phyloP scores from a whole-genome alignment of 2,888 invertebrate species.

The Stenotaenia linearis region DNA sequence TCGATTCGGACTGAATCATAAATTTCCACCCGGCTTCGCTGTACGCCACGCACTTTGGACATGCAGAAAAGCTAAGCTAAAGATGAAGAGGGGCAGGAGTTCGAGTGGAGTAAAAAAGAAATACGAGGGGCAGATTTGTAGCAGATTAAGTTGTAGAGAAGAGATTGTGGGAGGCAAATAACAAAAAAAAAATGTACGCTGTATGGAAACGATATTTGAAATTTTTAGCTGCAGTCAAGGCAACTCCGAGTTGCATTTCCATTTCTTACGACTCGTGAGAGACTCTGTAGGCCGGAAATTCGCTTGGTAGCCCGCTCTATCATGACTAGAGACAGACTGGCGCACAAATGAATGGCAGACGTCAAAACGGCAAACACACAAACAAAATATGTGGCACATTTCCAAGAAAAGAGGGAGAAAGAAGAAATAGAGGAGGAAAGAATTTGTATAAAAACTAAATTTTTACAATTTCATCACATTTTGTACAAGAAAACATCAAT shows the following conservation, averaged over 20 bases:
- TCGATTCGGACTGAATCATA: conserved; percentile 14
- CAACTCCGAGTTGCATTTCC: not conserved
- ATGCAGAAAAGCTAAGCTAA: conserved; percentile 18
- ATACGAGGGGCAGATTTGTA: conserved; percentile 24
- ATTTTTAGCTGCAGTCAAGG: not conserved
- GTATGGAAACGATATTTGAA: conserved; percentile 19
- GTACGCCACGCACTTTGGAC: conserved; percentile 8
- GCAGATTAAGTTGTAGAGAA: not conserved
- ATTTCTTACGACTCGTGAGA: not conserved
- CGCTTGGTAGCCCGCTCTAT: conserved; percentile 16
- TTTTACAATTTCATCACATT: conserved; percentile 3
- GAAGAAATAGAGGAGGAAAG: not conserved
- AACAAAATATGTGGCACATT: conserved; percentile 8
- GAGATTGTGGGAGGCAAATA: not conserved
- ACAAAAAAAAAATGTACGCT: not conserved
- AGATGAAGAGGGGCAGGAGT: not conserved
- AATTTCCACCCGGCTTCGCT: not conserved
- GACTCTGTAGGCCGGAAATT: conserved; percentile 7
- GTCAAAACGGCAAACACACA: conserved; percentile 14
- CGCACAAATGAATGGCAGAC: conserved; percentile 15
- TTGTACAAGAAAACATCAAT: not conserved
- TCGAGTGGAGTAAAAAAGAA: not conserved
- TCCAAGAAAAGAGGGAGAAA: not conserved
- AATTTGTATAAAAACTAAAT: not conserved
- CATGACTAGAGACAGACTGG: conserved; percentile 6